phyloP scores from a whole-genome alignment of 2,113 vertebrate species.

The Notarius quadriscutis region DNA sequence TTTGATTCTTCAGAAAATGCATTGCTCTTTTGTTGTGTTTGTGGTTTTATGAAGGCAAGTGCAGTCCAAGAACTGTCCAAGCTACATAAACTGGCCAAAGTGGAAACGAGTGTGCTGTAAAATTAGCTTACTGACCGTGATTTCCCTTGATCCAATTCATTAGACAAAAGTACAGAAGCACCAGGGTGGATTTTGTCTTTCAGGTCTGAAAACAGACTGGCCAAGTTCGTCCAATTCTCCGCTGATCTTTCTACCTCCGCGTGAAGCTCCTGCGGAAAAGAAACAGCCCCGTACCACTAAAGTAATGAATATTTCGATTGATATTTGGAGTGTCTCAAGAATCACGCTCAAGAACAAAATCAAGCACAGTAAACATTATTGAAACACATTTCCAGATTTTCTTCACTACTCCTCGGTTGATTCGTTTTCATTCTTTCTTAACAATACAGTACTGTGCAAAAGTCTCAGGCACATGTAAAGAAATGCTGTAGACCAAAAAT shows the following conservation, averaged over 20 bases:
- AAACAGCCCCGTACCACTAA: not conserved
- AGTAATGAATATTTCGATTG: not conserved
- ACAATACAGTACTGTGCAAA: too few relatives aligned
- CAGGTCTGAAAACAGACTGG: conserved; percentile 67
- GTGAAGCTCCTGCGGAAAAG: conserved; percentile 74
- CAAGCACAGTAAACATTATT: not conserved
- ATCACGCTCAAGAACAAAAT: not conserved
- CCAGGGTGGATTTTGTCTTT: conserved; percentile 66
- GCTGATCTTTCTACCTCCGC: conserved; percentile 69
- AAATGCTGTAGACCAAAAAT: too few relatives aligned
- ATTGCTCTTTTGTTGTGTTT: not conserved
- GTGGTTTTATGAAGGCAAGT: not conserved
- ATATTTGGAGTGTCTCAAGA: not conserved
- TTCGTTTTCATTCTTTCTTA: not conserved
- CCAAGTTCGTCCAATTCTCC: conserved; percentile 71
- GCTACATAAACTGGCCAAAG: not conserved
- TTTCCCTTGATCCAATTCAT: conserved; percentile 66
- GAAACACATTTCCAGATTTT: not conserved
- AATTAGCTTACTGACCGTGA: conserved; percentile 66
- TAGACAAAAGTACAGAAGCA: conserved; percentile 67
- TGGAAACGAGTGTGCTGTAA: not conserved
- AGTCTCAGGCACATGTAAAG: too few relatives aligned
- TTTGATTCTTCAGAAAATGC: not conserved
- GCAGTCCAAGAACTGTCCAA: not conserved
- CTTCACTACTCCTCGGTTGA: not conserved